These are phyloP conservation scores for Dasysyrphus albostriatus DNA, from an alignment of 2,888 invertebrate species.

Conservation along the genomic window DNA sequence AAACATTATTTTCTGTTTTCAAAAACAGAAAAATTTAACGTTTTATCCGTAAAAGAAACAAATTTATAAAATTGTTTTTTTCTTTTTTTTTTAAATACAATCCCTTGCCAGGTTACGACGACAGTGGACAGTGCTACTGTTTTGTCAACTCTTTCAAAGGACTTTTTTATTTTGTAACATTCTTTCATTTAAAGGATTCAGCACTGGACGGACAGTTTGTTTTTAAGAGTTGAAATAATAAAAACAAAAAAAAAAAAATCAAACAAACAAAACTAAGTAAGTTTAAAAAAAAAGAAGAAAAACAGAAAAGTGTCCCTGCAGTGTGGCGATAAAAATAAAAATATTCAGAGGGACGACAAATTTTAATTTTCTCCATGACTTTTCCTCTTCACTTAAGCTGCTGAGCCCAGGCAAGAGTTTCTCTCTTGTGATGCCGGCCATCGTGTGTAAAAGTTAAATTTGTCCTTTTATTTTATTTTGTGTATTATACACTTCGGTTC, in stretches of 20 bases:
- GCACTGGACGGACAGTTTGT: conserved; percentile 50
- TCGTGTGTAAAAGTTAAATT: conserved; percentile 16
- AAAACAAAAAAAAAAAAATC: conserved; percentile 2
- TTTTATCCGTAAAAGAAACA: not conserved
- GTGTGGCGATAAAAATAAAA: conserved; percentile 71
- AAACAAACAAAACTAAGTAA: conserved; percentile 20
- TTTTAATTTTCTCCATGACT: conserved; percentile 61
- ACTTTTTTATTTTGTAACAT: conserved; percentile 29
- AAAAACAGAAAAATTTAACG: conserved; percentile 9
- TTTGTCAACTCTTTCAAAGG: conserved; percentile 38
- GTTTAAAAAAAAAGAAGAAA: not conserved
- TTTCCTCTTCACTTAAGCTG: conserved; percentile 30
- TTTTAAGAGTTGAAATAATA: conserved; percentile 44
- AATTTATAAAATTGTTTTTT: not conserved
- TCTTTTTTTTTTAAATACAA: not conserved
- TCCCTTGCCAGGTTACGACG: not conserved
- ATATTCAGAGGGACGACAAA: conserved; percentile 58
- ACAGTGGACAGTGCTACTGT: not conserved
- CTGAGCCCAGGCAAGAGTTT: conserved; percentile 14
- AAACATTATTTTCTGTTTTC: conserved; percentile 1
- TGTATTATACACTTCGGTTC: not conserved
- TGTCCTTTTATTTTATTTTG: not conserved
- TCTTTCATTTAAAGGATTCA: conserved; percentile 37
- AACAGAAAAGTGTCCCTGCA: conserved; percentile 59
- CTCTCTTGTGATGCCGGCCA: not conserved